Base-by-base conservation (phyloP, 2,113 vertebrate species). In the Talpa occidentalis region DNA sequence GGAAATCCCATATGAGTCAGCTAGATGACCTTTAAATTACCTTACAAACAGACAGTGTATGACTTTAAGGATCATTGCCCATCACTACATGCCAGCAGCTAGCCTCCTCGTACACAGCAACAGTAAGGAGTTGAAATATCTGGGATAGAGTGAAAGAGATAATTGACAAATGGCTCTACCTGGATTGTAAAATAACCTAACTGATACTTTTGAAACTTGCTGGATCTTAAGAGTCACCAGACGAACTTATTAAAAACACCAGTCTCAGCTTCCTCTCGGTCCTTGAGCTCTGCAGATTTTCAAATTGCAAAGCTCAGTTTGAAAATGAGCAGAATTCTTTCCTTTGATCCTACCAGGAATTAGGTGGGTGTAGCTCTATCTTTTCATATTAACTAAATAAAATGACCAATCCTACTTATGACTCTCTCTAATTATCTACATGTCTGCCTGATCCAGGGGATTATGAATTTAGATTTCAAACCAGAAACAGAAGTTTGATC, bases 391-490 rank as follows among this genome's bases (percentile, higher is more conserved):
- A 66, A n/a, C 7, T 93, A 74, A 93, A 82, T 52, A 62, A 90
- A 88, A 70, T 35, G 12, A 78, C 16, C 6, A 3, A 37, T 6
- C 30, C 6, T 79, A 10, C 30, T 22, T 56, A 69, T 52, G 28
- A 37, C 16, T 17, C 86, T 81, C 87, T 60, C 24, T 93, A 32
- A 47, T 77, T 94, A 59, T 90, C 32, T 87, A 16, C 10, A 35
- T 69, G 5, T 83, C 90, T 91, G 5, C 9, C 3, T 89, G 10
- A 83, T 64, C 2, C 16, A 91, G 6, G 7, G 6, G 2, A 83
- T 96, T 92, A 88, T 66, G 6, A 95, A 87, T 80, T 69, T 82
- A 79, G 10, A 87, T 28, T 90, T 93, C 74, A 79, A 79, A 26
- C 6, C 35, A 91, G 8, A 0, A 11, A 73, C 24, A 94, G 19